These are phyloP conservation scores for Hippopotamus amphibius DNA, from an alignment of 2,113 vertebrate genomes.

Conservation along the genomic window DNA sequence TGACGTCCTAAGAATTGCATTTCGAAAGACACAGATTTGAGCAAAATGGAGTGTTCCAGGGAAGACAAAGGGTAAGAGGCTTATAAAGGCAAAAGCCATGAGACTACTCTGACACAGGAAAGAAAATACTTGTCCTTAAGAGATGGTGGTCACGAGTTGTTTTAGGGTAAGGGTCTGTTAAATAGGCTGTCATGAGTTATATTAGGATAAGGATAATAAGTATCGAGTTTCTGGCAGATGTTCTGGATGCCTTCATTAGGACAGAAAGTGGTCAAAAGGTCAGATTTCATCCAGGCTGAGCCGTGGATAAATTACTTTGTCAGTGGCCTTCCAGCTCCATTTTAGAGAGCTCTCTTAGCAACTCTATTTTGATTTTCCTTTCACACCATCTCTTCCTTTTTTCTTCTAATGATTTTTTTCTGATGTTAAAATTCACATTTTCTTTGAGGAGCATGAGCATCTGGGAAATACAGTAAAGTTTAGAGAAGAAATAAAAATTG, in stretches of 20 bases:
- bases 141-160: neutral
- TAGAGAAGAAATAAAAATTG: neutral
- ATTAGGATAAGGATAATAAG: neutral
- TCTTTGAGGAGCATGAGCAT: constrained; percentile 7
- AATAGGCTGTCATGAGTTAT: neutral
- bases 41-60: neutral
- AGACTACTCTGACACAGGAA: neutral
- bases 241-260: neutral
- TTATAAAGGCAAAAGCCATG: neutral
- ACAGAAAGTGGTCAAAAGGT: neutral
- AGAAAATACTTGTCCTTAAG: neutral
- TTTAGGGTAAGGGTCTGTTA: neutral
- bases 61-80: neutral
- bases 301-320: neutral
- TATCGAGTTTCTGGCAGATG: neutral
- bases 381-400: neutral
- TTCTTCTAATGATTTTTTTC: neutral
- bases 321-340: neutral
- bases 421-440: neutral
- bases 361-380: neutral
- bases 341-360: neutral
- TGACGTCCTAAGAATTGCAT: neutral
- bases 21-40: neutral
- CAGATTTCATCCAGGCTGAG: neutral
- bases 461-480: neutral